Evolutionary conservation across 2,888 invertebrate species (phyloP), one percentile per base, ranked within the genome.

Genomic region (Vandiemenella viatica): DNA sequence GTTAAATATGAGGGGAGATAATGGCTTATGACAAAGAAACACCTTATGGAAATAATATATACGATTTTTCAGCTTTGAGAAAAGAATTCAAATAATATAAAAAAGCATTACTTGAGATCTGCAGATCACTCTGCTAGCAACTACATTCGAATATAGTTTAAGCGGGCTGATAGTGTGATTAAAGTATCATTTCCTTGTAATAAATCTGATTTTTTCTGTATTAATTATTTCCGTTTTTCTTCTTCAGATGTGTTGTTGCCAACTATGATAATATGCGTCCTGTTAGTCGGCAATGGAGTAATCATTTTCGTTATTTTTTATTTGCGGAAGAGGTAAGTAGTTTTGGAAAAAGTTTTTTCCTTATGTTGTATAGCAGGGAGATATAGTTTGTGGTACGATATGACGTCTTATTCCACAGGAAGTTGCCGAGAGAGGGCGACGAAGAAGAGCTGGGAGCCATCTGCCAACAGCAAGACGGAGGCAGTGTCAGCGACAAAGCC

Each of bases 251-350:
- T 83, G 58, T 71, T 83, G 60, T 75, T 83, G 59, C 84, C 84
- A 62, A 75, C 77, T 58, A 67, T 80, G 50, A 71, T 83, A 57
- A 82, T 83, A 65, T 75, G 78, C 57, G 73, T 76, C 56, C 71
- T 84, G 46, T 80, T 84, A 64, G 71, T 80, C 55, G 75, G 82
- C 53, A 84, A 84, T 62, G 80, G 79, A 48, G 74, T 80, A 62
- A 76, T 83, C 62, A 74, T 84, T 46, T 77, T 81, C 61, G 74
- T 82, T 60, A 83, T 84, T 61, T 79, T 81, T 67, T 78, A 75
- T 63, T 79, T 79, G 59, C 74, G 76, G 60, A 78, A 80, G 69
- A 76, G 78, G 80, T 80, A 62, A 67, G 4, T 18, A 19, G 42
- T 17, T 17, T 20, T 42, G 8, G 21, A 3, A 18, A 42, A 19